A percentile compares a stretch with the other conserved stretches of the same genome.
Evolutionary conservation across 2,113 vertebrate genomes (phyloP).

Genomic region (Mirza zaza): DNA sequence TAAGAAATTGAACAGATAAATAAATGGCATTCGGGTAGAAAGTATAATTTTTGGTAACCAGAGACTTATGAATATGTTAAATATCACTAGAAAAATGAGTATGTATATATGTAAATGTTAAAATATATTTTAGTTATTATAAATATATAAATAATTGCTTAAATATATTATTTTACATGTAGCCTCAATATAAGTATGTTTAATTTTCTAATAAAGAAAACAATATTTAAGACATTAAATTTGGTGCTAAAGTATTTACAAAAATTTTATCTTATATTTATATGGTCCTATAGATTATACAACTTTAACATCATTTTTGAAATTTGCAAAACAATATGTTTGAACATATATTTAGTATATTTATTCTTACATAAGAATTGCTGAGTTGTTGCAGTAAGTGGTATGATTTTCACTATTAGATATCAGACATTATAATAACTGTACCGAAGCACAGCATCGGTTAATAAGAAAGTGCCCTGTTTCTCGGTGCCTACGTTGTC

Average conservation of each 20-base stretch:
- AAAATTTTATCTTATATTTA: background rate
- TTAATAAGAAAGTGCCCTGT: background rate
- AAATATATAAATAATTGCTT: background rate
- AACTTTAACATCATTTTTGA: background rate
- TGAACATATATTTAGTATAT: rapidly evolving
- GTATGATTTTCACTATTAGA: background rate
- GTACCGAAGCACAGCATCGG: rapidly evolving
- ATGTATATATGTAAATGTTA: background rate
- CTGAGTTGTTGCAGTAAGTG: background rate
- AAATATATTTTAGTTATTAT: background rate
- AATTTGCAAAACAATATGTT: background rate
- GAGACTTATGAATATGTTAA: background rate
- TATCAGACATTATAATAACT: background rate
- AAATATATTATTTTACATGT: background rate
- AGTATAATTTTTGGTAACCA: background rate
- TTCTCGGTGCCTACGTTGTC: background rate
- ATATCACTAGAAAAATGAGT: background rate
- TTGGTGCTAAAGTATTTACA: background rate
- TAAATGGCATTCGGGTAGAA: background rate
- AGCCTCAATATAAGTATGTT: background rate
- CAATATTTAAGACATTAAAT: background rate
- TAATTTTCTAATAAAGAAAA: background rate
- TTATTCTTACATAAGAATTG: background rate
- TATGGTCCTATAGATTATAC: background rate
- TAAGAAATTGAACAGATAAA: background rate